Evolutionary conservation across 1,140 invertebrate species (phyloP), one percentile per base, ranked within the genome.

Genomic region (Trichoplusia ni): DNA sequence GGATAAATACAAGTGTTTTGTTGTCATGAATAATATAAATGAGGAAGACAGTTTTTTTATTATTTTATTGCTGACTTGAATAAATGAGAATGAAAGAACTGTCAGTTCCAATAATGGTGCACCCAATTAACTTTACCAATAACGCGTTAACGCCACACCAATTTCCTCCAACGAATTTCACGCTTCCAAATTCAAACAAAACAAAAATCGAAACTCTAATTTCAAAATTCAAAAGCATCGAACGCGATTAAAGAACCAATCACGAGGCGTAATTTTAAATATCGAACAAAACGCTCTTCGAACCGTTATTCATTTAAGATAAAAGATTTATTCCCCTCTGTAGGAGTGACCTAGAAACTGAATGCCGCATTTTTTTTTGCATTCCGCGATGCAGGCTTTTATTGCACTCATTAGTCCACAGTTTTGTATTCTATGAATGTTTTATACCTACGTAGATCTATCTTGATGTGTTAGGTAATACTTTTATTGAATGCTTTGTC

Each of bases 361-460:
- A 37, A 42, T 37, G 44, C 13, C 37, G 54, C 44, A 51, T 65
- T 65, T 65, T 40, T n/a, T n/a, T 65, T 65, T 38, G 54, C 63
- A 59, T 65, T 59, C 27, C 38, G 16, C 33, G 21, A 33, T 42
- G 31, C 51, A 46, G 63, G 53, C 19, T 44, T 65, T 59, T 65
- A 65, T 65, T 65, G 63, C 63, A 51, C 54, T 65, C 54, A 65
- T 65, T 65, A 65, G 44, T 49, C 33, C 35, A 27, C 21, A 64
- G 53, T 29, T 65, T 56, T 59, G 46, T 51, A 51, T 59, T 65
- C 63, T 13, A 47, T 16, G 35, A 11, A 46, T 38, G 53, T 65
- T 31, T n/a, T 65, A 49, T 58, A 51, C 47, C 21, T 35, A 38
- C 25, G n/a, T 53, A 18, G 16, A 53, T 13, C 35, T 13, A 11